Percentiles rank a stretch among this genome's conserved stretches.
Evolutionary conservation across 2,888 invertebrate genomes (phyloP).

Genomic region (Nephrotoma appendiculata): DNA sequence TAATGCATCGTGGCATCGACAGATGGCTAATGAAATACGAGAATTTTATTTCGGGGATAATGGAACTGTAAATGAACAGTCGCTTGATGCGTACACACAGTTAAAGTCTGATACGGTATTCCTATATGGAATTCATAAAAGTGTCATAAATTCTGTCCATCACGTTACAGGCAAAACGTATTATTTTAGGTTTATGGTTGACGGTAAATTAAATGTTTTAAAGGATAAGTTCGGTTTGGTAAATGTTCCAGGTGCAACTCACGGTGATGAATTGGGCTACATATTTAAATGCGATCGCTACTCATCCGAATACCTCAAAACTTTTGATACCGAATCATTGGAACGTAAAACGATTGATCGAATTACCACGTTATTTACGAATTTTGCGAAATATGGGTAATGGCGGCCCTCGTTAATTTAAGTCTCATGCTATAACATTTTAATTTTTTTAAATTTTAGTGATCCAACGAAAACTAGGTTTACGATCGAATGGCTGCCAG

Average conservation of each 20-base stretch:
- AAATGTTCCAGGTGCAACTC: neutral
- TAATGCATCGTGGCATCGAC: neutral
- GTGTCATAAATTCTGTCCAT: neutral
- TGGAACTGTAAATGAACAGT: neutral
- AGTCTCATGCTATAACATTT: neutral
- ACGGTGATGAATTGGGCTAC: constrained; percentile 5
- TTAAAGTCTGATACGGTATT: neutral
- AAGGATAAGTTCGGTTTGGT: neutral
- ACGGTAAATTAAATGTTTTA: neutral
- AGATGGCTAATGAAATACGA: neutral
- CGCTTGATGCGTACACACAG: neutral
- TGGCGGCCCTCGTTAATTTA: neutral
- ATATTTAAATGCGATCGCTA: neutral
- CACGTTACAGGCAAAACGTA: neutral
- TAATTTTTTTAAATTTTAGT: neutral
- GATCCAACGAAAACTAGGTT: neutral
- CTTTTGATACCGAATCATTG: neutral
- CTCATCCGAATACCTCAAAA: neutral
- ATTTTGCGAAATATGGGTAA: constrained; percentile 8
- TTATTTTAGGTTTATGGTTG: neutral
- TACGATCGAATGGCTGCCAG: neutral
- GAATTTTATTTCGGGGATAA: constrained; percentile 3
- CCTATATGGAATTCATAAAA: constrained; percentile 1
- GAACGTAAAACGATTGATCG: constrained; percentile 1
- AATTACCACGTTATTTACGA: constrained; percentile 1